Evolutionary conservation across 2,797 vertebrate species (phyloP), one percentile per base, ranked within the genome.

Genomic region (Peromyscus melanophrys): DNA sequence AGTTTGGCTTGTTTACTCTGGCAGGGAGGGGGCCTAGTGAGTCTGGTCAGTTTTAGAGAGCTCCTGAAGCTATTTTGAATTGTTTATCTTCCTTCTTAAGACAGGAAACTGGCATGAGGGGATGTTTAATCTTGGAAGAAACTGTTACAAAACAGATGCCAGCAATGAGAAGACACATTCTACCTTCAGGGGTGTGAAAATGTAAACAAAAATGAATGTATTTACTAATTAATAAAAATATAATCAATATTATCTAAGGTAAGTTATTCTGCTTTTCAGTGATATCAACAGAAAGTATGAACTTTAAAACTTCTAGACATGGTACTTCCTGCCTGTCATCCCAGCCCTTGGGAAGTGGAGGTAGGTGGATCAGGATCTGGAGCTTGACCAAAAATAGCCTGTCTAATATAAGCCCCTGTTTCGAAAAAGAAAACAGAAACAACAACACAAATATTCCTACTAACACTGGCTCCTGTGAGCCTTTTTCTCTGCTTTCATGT

Each of bases 101-200:
- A n/a, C 13, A 27, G 5, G n/a, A 10, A 37, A 37, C n/a, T 4
- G 5, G 3, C 2, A 85, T 23, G 19, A 84, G 9, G 17, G 59
- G 23, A 67, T 23, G 3, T 67, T 67, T 19, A n/a, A 46, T 49
- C 43, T 67, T 69, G 49, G 37, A 55, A 13, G 8, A 71, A 69
- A 85, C 10, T 67, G 16, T 67, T 84, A 65, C 31, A 81, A 67
- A 29, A 67, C 6, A 73, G 5, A 21, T 57, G 27, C 16, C 25
- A 88, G 10, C 27, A 59, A 57, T 21, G 4, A 31, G 55, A 55
- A 75, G 25, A 23, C 40, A 77, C 2, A 93, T 43, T 77, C 10
- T 85, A 59, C 34, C 88, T 65, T 90, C 37, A 85, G 37, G 49
- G 57, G 25, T 88, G 9, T 52, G 59, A 82, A 96, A 89, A 95